These are phyloP conservation scores for Torymus tubicola DNA, from an alignment of 2,888 invertebrate species.

Conservation along the genomic window DNA sequence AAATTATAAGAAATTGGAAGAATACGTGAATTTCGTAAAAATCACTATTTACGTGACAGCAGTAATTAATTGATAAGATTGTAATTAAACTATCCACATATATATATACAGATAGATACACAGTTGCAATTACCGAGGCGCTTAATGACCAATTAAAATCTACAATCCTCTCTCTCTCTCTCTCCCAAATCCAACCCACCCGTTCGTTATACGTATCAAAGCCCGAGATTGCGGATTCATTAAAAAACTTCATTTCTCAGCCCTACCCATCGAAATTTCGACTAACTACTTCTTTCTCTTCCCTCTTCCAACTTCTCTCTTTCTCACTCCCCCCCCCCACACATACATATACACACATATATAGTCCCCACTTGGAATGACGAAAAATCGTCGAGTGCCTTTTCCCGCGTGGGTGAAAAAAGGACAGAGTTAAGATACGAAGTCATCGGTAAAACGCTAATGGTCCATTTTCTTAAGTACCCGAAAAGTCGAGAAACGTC, in stretches of 20 bases:
- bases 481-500: conserved; percentile 45
- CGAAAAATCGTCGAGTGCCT: not conserved
- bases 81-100: no score
- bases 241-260: not conserved
- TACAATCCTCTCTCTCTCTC: no score
- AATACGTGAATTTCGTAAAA: no score
- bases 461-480: conserved; percentile 52
- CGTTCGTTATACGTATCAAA: not conserved
- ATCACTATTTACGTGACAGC: no score
- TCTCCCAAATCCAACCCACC: not conserved
- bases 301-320: not conserved
- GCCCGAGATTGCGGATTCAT: not conserved
- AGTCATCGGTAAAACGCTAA: conserved; percentile 31
- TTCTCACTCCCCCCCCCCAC: no score
- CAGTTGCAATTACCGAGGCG: no score
- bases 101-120: no score
- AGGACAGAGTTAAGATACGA: conserved; percentile 16
- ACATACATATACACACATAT: no score
- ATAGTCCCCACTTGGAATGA: no score
- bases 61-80: no score
- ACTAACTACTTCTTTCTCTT: not conserved
- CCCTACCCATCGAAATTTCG: not conserved
- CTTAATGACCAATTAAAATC: no score
- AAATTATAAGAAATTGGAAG: no score
- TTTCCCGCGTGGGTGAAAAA: not conserved